Percentiles rank a stretch among this genome's conserved stretches.
Conservation (phyloP, 1,140 invertebrate species). For the Drosophila nasuta region DNA sequence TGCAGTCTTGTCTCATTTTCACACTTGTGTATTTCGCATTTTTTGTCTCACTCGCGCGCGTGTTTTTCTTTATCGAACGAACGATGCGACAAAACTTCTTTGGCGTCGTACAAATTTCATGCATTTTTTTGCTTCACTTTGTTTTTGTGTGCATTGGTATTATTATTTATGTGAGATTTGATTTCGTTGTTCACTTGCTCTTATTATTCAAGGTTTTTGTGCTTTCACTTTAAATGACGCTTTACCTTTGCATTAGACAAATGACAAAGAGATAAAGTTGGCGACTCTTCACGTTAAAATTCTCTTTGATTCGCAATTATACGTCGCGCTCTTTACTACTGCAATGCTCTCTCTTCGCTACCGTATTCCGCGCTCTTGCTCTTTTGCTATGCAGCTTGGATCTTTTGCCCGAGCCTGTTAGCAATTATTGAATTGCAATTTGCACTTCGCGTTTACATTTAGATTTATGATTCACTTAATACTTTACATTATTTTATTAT, state of each 20-base stretch:
- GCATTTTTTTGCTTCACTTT: slow-evolving; percentile 18
- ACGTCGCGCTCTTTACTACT: not conserved
- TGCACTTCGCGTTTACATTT: not conserved
- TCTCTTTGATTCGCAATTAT: not conserved
- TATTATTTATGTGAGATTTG: not conserved
- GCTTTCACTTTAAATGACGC: not conserved
- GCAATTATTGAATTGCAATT: not conserved
- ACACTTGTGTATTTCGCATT: slow-evolving; percentile 21
- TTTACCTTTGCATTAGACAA: too few relatives aligned
- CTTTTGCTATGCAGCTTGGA: not conserved
- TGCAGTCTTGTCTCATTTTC: slow-evolving; percentile 35
- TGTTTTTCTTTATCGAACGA: slow-evolving; percentile 66
- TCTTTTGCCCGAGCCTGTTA: not conserved
- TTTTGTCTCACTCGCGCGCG: slow-evolving; percentile 47
- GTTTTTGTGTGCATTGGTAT: not conserved
- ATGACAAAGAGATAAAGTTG: too few relatives aligned
- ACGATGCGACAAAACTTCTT: slow-evolving; percentile 73
- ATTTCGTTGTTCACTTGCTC: slow-evolving; percentile 14
- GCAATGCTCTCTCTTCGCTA: not conserved
- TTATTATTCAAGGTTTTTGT: slow-evolving; percentile 33
- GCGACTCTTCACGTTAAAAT: not conserved
- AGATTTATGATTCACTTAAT: not conserved
- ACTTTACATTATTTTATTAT: not conserved
- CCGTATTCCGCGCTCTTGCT: not conserved
- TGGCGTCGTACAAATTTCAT: slow-evolving; percentile 54